phyloP scores from a whole-genome alignment of 2,797 vertebrate genomes.

The Delichon dasypus region DNA sequence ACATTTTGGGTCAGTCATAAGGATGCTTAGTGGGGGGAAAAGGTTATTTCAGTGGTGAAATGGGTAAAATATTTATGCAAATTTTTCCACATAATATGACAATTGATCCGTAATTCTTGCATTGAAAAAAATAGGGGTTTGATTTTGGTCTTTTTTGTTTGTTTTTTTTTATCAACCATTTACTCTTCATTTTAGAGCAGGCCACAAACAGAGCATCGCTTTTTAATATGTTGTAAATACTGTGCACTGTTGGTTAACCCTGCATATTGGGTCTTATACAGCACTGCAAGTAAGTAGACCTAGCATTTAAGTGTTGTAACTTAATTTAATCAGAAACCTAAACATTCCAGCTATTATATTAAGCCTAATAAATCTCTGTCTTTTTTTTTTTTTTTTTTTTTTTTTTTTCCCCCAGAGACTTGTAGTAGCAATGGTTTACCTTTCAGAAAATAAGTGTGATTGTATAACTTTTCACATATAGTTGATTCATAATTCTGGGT shows the following conservation, averaged over 20 bases:
- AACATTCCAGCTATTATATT: not conserved
- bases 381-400: not conserved
- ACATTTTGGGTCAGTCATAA: not conserved
- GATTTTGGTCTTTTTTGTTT: too few species aligned
- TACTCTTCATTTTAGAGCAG: not conserved
- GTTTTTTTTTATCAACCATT: not conserved
- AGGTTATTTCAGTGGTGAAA: not conserved
- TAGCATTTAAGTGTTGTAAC: not conserved
- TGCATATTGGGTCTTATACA: not conserved
- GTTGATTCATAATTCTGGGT: not conserved
- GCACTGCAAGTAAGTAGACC: not conserved
- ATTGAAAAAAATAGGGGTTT: rapidly evolving
- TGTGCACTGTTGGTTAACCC: not conserved
- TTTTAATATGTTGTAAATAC: not conserved
- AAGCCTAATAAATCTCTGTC: not conserved
- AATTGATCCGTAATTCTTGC: not conserved
- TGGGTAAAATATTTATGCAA: not conserved
- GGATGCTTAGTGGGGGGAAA: not conserved
- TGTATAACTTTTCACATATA: not conserved
- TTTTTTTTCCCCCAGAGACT: not conserved
- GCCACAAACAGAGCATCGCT: not conserved
- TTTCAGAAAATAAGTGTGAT: not conserved
- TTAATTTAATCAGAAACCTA: not conserved
- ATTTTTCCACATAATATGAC: not conserved
- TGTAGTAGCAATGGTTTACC: not conserved